Base-by-base conservation (phyloP, 1,140 invertebrate genomes). In the Bombus affinis region DNA sequence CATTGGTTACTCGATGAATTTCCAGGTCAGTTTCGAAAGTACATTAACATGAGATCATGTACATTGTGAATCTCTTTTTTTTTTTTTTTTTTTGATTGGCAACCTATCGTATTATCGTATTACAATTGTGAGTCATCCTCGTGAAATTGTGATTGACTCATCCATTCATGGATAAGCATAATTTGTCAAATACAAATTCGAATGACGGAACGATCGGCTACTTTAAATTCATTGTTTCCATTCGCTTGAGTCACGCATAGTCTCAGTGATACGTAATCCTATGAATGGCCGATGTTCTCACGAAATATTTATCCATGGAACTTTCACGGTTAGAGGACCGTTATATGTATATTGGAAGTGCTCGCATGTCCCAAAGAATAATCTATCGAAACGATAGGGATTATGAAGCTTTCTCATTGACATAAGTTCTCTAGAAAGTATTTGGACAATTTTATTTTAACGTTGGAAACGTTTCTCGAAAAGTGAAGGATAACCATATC, bases 161-260 rank as follows among this genome's bases (percentile, higher is more conserved):
- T 13, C 10, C 53, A 77, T 47, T 73, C 72, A 77, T 25, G 35
- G 32, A 57, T 37, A 37, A 57, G 75, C 28, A n/a, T 57, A 76
- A 35, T 59, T 76, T 62, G 47, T 37, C 75, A 77, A 59, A 77
- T 18, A 32, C 5, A n/a, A 37, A 13, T 77, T 42, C 12, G 53
- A 1, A 28, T 25, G 53, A n/a, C 25, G 37, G 8, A 53, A 39
- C 35, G 75, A 62, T 62, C 53, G 37, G 22, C 25, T 77, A 3
- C 28, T 62, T 77, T 37, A 77, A 77, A 77, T 77, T 77, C 75
- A 77, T 59, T 25, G 57, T 28, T n/a, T 59, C 37, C 75, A 62
- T 62, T 77, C 75, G 18, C 37, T 39, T 62, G 53, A 42, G 53
- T 77, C 75, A 62, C 37, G 35, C 75, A 62, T 77, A 77, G 53